These are phyloP conservation scores for Sebastes matsubarae DNA, from an alignment of 2,797 vertebrate species.

Conservation along the genomic window DNA sequence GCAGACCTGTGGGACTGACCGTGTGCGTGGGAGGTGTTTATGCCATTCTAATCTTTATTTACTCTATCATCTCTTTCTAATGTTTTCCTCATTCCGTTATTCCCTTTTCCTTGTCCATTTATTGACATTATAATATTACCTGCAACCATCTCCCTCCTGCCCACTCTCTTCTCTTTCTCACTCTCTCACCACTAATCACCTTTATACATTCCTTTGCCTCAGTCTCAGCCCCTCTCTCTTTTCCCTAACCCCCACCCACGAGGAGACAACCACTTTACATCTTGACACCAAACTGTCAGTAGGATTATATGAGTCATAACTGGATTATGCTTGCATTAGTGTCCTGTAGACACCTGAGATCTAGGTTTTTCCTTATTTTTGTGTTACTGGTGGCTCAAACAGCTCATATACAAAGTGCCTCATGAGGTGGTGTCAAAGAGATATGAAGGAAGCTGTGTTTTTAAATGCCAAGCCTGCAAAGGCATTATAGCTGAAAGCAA, in stretches of 20 bases:
- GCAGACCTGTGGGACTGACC: background rate
- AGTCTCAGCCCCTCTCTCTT: background rate
- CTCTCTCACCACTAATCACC: background rate
- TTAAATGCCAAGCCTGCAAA: background rate
- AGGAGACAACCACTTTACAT: slow-evolving; percentile 31
- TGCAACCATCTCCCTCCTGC: background rate
- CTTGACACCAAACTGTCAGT: slow-evolving; percentile 60
- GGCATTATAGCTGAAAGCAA: background rate
- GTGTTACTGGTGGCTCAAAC: background rate
- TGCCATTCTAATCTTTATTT: background rate
- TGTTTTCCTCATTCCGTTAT: background rate
- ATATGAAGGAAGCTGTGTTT: background rate
- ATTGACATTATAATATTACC: background rate
- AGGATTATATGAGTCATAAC: slow-evolving; percentile 47
- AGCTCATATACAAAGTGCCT: background rate
- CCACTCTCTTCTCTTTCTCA: background rate
- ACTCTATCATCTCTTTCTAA: background rate
- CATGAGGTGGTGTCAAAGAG: too few species aligned
- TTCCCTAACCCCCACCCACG: slow-evolving; percentile 1
- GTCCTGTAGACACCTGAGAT: slow-evolving; percentile 17
- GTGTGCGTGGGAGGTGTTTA: background rate
- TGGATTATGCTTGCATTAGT: slow-evolving; percentile 26
- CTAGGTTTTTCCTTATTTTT: background rate
- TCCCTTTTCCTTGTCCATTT: background rate
- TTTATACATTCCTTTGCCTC: slow-evolving; percentile 3